Evolutionary conservation across 2,113 vertebrate genomes (phyloP).

Genomic region (Myanophis thanlyinensis): DNA sequence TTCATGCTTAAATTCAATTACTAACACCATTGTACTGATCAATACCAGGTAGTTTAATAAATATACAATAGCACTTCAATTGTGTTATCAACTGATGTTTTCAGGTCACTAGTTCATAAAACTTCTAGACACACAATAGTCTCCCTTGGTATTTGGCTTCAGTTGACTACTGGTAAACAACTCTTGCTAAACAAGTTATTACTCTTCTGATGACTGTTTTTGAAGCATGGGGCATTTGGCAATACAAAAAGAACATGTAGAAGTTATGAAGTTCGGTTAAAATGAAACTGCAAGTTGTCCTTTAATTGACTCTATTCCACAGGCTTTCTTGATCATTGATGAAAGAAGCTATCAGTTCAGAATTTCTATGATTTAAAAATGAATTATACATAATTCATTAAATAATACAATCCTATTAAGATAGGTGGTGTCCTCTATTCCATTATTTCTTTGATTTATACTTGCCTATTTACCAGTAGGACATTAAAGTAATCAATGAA

Average conservation of each 20-base stretch:
- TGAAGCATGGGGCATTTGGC: not conserved
- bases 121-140: conserved; percentile 37
- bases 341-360: conserved; percentile 10
- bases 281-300: not conserved
- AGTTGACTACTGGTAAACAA: conserved; percentile 5
- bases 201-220: conserved; percentile 34
- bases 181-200: conserved; percentile 29
- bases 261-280: conserved; percentile 7
- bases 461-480: not conserved
- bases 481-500: not conserved
- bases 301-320: conserved; percentile 11
- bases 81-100: conserved; percentile 41
- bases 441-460: not conserved
- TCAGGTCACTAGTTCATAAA: conserved; percentile 23
- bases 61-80: not conserved
- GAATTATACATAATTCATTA: conserved; percentile 16
- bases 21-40: conserved; percentile 30
- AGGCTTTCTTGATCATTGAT: not conserved
- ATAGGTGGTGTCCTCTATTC: not conserved
- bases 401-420: not conserved
- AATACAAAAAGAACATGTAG: conserved; percentile 15
- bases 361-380: not conserved
- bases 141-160: conserved; percentile 19
- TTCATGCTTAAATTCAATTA: conserved; percentile 24
- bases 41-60: conserved; percentile 36